A percentile compares a stretch with the other conserved stretches of the same genome.
These are phyloP conservation scores for Rhimphoctona megacephalus DNA, from an alignment of 2,888 invertebrate genomes.

Conservation along the genomic window DNA sequence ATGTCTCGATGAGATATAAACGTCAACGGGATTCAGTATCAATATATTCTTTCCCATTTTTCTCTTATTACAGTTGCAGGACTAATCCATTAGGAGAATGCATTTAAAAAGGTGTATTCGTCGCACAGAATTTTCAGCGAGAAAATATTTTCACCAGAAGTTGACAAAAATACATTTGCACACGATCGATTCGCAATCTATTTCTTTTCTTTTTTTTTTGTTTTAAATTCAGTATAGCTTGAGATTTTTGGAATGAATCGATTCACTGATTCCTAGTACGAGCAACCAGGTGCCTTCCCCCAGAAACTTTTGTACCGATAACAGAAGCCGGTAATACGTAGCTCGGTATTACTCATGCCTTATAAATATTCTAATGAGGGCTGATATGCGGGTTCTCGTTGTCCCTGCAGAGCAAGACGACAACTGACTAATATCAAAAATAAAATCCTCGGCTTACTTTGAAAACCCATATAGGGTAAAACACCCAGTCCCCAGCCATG, in stretches of 20 bases:
- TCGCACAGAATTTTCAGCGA: not conserved
- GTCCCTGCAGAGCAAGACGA: not conserved
- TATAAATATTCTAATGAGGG: slow-evolving; percentile 49
- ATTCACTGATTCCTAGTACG: slow-evolving; percentile 21
- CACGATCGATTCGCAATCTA: not conserved
- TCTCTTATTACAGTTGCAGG: slow-evolving; percentile 3
- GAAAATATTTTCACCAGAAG: not conserved
- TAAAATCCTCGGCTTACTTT: not conserved
- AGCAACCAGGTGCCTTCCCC: slow-evolving; percentile 36
- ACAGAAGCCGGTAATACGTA: slow-evolving; percentile 32
- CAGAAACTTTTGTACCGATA: slow-evolving; percentile 34
- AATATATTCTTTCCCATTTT: not conserved
- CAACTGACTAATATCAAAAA: slow-evolving; percentile 12
- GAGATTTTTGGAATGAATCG: slow-evolving; percentile 11
- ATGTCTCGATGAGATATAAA: slow-evolving; percentile 34
- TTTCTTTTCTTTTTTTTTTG: not conserved
- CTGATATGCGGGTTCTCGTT: slow-evolving; percentile 58
- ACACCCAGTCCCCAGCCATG: too few relatives aligned
- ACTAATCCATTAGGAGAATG: not conserved
- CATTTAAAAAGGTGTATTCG: not conserved
- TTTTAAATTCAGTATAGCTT: not conserved
- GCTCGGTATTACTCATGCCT: slow-evolving; percentile 15
- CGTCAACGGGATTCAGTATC: slow-evolving; percentile 14
- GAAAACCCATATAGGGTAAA: slow-evolving; percentile 8
- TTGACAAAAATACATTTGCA: not conserved